Percentiles rank a stretch among this genome's conserved stretches.
These are phyloP conservation scores for Lagorchestes hirsutus DNA, from an alignment of 2,797 vertebrate species.

Conservation along the genomic window DNA sequence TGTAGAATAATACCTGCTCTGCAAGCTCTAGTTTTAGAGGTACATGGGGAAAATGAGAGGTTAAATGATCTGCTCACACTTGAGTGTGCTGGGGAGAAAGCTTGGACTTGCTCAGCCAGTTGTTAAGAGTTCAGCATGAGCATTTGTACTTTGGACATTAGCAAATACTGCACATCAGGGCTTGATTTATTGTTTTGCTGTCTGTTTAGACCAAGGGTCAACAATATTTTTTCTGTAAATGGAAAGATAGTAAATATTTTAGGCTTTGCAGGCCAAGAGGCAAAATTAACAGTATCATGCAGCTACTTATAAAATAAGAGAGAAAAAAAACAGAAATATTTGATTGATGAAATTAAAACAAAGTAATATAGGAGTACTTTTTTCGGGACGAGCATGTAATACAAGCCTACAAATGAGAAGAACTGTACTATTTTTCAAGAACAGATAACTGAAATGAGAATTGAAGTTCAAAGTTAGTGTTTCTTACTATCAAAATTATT, in stretches of 20 bases:
- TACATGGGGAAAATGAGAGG: not conserved
- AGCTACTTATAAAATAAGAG: not conserved
- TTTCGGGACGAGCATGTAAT: rapidly evolving
- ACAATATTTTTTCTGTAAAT: not conserved
- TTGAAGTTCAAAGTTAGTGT: not conserved
- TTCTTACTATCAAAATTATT: not conserved
- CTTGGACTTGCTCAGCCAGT: too few species aligned
- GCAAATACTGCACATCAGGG: not conserved
- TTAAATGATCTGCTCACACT: not conserved
- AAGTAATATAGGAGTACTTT: not conserved
- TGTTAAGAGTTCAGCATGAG: too few species aligned
- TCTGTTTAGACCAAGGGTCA: not conserved
- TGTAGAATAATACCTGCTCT: not conserved
- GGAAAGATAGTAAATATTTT: not conserved
- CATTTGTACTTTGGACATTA: not conserved
- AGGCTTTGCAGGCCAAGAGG: not conserved
- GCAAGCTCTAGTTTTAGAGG: not conserved
- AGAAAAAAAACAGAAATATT: not conserved
- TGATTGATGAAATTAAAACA: not conserved
- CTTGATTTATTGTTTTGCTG: not conserved
- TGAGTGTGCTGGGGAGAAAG: not conserved
- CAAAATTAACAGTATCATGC: not conserved
- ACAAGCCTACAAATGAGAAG: not conserved
- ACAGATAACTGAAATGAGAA: not conserved
- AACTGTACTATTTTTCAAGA: not conserved